These are phyloP conservation scores for Hycleus phaleratus DNA, from an alignment of 1,140 invertebrate genomes.

Conservation along the genomic window DNA sequence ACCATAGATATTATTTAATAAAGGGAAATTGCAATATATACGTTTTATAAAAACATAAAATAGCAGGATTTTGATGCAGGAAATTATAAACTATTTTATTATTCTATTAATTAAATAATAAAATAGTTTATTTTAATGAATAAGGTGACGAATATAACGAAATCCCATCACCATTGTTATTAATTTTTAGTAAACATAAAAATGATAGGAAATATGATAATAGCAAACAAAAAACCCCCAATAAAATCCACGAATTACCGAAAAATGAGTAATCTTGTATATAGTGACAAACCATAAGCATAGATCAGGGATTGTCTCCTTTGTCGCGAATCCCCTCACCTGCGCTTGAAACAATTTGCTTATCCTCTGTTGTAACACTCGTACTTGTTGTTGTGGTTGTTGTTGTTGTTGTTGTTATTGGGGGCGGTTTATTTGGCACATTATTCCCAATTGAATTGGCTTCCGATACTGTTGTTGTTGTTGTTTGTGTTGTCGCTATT, in stretches of 20 bases:
- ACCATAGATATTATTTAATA: no score
- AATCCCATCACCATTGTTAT: no score
- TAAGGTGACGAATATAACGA: no score
- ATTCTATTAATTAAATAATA: no score
- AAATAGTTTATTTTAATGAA: neutral
- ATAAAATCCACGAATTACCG: constrained; percentile 32
- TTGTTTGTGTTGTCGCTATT: constrained; percentile 4
- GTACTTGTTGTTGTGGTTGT: neutral
- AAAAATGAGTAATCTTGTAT: constrained; percentile 32
- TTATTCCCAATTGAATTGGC: constrained; percentile 1
- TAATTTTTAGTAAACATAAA: no score
- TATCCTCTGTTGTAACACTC: neutral
- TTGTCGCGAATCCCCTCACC: constrained; percentile 35
- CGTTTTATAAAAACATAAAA: no score
- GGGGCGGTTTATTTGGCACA: neutral
- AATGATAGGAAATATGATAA: neutral
- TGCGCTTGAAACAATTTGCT: constrained; percentile 24
- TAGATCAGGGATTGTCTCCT: constrained; percentile 39
- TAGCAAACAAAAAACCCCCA: constrained; percentile 18
- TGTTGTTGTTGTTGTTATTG: neutral
- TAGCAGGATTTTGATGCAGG: no score
- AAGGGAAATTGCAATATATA: no score
- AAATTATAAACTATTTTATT: no score
- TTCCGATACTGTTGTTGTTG: constrained; percentile 17
- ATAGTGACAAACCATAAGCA: constrained; percentile 32